Evolutionary conservation across 2,797 vertebrate genomes (phyloP), one percentile per base, ranked within the genome.

Genomic region (Xenops minutus): DNA sequence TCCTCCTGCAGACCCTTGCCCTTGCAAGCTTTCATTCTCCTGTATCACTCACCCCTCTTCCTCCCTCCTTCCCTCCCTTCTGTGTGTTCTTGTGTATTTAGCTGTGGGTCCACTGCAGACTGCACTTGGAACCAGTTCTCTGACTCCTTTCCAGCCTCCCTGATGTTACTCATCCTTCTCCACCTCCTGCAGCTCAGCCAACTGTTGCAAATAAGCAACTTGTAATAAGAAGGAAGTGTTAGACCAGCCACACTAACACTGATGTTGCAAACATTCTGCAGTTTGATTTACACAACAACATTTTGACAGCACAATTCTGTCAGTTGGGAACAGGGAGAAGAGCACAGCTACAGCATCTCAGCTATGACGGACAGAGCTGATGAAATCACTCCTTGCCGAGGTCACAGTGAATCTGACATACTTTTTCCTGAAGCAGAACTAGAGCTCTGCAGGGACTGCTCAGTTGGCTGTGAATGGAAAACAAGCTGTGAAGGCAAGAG

Each of bases 101-200:
- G 36, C 72, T 39, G 59, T 67, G 72, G 4, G 66, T 14, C 11
- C 72, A 24, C 15, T 61, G 72, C 29, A 48, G 58, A 13, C 27
- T 48, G 44, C 14, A 6, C 41, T 27, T 39, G 36, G 39, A 77
- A 44, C 27, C 46, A 67, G 36, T 29, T 72, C 62, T 75, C 37
- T 24, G 27, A 2, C 29, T 55, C 54, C 29, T 43, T 27, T n/a
- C n/a, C 56, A 58, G 63, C n/a, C 43, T 27, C 55, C 66, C 41
- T 72, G 48, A 87, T 43, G 39, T 1, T 3, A 10, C 32, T 27
- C 1, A 5, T n/a, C 73, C 66, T 39, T 39, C 59, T 39, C 73
- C 72, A 78, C 41, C 59, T 78, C 90, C 84, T 56, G 78, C 90
- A 83, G 90, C 66, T 92, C 72, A 67, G 66, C 66, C 78, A 92